Evolutionary conservation across 2,797 vertebrate species (phyloP).

Genomic region (Carapus acus): DNA sequence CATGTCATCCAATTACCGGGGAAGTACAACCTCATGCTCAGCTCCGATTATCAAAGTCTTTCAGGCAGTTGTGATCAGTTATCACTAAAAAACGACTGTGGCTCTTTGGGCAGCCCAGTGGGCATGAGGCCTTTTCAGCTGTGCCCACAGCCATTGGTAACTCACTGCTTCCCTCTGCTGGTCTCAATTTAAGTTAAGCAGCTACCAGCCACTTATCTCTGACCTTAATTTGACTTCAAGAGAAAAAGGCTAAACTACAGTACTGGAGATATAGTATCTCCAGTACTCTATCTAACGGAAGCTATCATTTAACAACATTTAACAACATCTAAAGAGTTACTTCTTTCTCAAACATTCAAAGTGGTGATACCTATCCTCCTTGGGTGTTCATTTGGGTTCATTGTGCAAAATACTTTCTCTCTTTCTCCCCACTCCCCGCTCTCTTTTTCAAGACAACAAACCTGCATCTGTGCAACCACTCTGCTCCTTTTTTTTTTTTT

Average conservation of each 20-base stretch:
- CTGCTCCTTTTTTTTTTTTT: no score
- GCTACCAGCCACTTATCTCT: slow-evolving; percentile 8
- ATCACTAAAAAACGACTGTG: slow-evolving; percentile 11
- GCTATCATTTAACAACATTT: no score
- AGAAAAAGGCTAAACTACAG: neutral
- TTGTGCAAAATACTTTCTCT: no score
- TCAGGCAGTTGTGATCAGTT: slow-evolving; percentile 1
- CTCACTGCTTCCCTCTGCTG: slow-evolving; percentile 65
- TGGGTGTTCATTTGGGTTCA: no score
- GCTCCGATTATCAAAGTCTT: neutral
- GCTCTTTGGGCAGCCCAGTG: slow-evolving; percentile 24
- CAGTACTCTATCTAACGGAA: neutral
- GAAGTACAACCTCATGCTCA: slow-evolving; percentile 6
- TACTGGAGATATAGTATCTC: slow-evolving; percentile 8
- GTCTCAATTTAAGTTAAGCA: slow-evolving; percentile 22
- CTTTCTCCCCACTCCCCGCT: no score
- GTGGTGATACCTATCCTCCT: no score
- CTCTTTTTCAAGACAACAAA: no score
- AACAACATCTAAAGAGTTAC: no score
- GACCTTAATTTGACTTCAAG: no score
- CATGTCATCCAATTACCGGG: neutral
- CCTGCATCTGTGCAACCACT: no score
- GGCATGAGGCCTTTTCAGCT: slow-evolving; percentile 20
- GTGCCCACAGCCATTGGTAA: slow-evolving; percentile 28
- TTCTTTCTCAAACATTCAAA: no score